Base-by-base conservation (phyloP, 2,113 vertebrate genomes). In the Psittacus erithacus region DNA sequence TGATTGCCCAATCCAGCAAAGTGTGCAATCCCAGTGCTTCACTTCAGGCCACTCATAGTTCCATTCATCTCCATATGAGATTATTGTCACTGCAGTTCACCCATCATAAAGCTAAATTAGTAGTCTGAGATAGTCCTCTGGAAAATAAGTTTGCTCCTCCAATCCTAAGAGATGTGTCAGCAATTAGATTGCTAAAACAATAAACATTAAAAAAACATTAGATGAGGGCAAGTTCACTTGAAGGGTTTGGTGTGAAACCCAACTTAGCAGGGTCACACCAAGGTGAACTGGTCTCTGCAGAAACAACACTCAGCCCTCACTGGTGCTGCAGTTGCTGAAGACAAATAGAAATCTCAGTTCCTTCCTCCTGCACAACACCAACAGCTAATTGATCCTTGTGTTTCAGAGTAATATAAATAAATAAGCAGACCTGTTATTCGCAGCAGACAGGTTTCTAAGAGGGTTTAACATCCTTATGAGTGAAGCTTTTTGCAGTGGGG, bases 301-400 rank as follows among this genome's bases (percentile, higher is more conserved):
- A 63, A 38, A 23, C 33, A 86, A 70, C 7, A 28, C 2, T 1
- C 19, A 67, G 38, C 4, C 29, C 57, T 65, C 52, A 31, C 6
- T 2, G 1, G 27, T 63, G 25, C 0, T 44, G 20, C 20, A 75
- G 10, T 3, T 82, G 25, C n/a, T 77, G 10, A 47, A 57, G 68
- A 55, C 6, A 39, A 73, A 52, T 11, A 29, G 53, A 80, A 71
- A 24, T 23, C 23, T 43, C 25, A 11, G n/a, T 31, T 69, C 9
- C 4, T 5, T 83, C 19, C 14, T 0, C 0, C 7, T 44, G n/a
- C 1, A 1, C 29, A 25, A 43, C 2, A 1, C 25, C 28, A 25
- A 53, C 47, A 50, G 23, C 11, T 38, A 39, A 71, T 11, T 64
- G 25, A 47, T 57, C n/a, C 17, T 81, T 22, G 5, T 5, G 11